Percentiles rank a stretch among this genome's conserved stretches.
These are phyloP conservation scores for Platysteira castanea DNA, from an alignment of 2,113 vertebrate genomes.

Conservation along the genomic window DNA sequence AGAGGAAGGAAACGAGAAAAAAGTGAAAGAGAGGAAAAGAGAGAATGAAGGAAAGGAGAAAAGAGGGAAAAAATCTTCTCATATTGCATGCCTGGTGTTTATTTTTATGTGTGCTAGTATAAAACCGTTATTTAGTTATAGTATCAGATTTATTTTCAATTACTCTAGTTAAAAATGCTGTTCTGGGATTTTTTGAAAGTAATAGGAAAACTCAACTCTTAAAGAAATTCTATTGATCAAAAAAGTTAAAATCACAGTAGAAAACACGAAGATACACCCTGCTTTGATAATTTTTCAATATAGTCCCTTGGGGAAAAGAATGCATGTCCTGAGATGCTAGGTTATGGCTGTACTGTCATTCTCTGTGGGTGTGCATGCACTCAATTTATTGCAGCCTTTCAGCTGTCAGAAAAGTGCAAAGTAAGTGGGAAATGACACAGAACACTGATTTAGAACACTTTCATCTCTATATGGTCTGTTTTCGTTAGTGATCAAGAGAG, in stretches of 20 bases:
- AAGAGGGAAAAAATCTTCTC: neutral
- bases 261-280: neutral
- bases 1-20: accelerated
- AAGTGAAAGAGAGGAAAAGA: neutral
- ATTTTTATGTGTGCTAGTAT: neutral
- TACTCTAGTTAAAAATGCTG: neutral
- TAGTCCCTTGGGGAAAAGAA: neutral
- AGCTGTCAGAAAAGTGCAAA: constrained; percentile 67
- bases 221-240: neutral
- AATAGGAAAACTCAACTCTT: neutral
- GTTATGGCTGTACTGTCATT: constrained; percentile 5
- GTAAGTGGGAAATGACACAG: constrained; percentile 69
- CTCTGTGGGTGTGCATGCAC: constrained; percentile 53
- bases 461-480: constrained; percentile 66
- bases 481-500: constrained; percentile 60
- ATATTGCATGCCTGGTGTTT: neutral
- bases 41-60: neutral
- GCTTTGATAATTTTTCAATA: neutral
- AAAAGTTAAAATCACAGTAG: neutral
- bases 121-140: neutral
- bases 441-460: constrained; percentile 68
- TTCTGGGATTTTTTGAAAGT: neutral
- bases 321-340: neutral
- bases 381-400: constrained; percentile 62
- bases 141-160: neutral